These are phyloP conservation scores for Carcharodon carcharias DNA, from an alignment of 2,797 vertebrate species.

Conservation along the genomic window DNA sequence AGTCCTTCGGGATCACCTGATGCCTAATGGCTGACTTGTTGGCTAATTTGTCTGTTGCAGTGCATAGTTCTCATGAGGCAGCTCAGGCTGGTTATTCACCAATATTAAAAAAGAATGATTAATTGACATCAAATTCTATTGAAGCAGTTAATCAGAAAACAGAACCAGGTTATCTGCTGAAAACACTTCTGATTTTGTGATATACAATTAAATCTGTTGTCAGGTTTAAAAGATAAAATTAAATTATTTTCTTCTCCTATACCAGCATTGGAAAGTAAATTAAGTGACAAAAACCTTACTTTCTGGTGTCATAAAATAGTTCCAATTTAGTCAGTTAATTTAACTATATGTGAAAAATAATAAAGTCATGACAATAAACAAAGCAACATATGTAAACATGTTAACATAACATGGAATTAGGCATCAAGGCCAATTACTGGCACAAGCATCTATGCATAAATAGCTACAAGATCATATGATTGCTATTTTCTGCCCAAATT, in stretches of 20 bases:
- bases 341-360: neutral
- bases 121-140: neutral
- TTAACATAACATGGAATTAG: slow-evolving; percentile 44
- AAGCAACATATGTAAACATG: slow-evolving; percentile 58
- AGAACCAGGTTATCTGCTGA: neutral
- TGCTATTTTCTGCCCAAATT: neutral
- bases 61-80: neutral
- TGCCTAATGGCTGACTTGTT: neutral
- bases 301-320: neutral
- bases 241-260: neutral
- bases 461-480: neutral
- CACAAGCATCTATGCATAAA: neutral
- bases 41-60: neutral
- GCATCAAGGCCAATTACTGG: neutral
- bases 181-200: neutral
- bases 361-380: neutral
- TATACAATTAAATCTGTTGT: neutral
- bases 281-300: neutral
- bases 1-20: neutral
- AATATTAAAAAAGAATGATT: neutral
- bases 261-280: neutral
- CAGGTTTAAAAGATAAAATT: neutral
- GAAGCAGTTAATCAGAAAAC: neutral
- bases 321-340: neutral
- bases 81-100: neutral